phyloP scores from a whole-genome alignment of 2,113 vertebrate genomes.

The Forbesichthys papilliferus region DNA sequence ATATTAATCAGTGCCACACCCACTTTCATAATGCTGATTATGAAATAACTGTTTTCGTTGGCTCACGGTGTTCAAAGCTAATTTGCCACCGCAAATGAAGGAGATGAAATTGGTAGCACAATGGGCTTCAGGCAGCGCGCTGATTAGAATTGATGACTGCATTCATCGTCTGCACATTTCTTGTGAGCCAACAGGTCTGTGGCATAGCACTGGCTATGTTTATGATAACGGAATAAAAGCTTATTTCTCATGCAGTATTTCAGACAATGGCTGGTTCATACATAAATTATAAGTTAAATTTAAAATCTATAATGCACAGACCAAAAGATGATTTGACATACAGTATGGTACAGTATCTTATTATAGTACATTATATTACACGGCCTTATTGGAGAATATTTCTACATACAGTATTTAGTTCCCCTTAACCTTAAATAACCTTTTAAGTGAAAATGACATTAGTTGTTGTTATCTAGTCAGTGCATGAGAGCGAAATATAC shows the following conservation, averaged over 20 bases:
- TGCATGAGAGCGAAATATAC: background rate
- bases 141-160: slow-evolving; percentile 65
- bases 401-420: background rate
- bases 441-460: background rate
- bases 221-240: background rate
- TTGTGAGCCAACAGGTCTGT: background rate
- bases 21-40: slow-evolving; percentile 50
- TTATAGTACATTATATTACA: background rate
- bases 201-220: background rate
- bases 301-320: background rate
- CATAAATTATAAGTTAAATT: too few species aligned
- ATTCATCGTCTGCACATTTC: slow-evolving; percentile 28
- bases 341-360: background rate
- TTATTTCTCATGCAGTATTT: background rate
- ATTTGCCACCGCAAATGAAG: slow-evolving; percentile 62
- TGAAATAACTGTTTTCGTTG: slow-evolving; percentile 51
- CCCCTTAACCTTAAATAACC: background rate
- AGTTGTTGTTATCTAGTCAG: background rate
- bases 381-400: background rate
- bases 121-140: slow-evolving; percentile 44
- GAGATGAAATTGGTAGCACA: slow-evolving; percentile 60
- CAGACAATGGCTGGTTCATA: background rate
- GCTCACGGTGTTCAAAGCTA: slow-evolving; percentile 53
- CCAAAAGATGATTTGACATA: background rate
- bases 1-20: slow-evolving; percentile 22